These are phyloP conservation scores for Staurois parvus DNA, from an alignment of 2,797 vertebrate species.

Conservation along the genomic window DNA sequence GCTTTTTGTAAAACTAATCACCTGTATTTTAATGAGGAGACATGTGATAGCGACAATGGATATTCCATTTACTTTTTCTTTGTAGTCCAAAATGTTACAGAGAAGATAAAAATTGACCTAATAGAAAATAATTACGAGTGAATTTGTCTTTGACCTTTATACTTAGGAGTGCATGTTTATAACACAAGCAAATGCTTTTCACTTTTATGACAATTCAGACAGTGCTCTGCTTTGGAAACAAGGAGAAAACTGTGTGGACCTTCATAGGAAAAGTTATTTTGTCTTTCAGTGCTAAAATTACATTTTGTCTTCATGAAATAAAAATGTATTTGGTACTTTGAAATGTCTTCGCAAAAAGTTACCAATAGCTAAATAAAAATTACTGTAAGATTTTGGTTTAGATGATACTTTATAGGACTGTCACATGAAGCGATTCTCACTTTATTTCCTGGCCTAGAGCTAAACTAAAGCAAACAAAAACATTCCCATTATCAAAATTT, in stretches of 20 bases:
- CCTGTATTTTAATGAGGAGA: slow-evolving; percentile 68
- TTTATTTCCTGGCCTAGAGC: background rate
- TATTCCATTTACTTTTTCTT: slow-evolving; percentile 72
- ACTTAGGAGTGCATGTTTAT: slow-evolving; percentile 72
- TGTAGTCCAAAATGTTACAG: slow-evolving; percentile 73
- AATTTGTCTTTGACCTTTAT: slow-evolving; percentile 79
- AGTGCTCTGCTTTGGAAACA: slow-evolving; percentile 52
- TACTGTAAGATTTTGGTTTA: background rate
- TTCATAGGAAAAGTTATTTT: background rate
- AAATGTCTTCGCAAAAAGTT: no score
- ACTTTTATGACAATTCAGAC: slow-evolving; percentile 73
- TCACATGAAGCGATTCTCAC: background rate
- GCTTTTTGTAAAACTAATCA: slow-evolving; percentile 70
- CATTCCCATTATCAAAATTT: no score
- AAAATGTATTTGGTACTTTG: background rate
- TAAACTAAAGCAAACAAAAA: no score
- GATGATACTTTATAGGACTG: background rate
- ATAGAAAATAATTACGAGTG: slow-evolving; percentile 79
- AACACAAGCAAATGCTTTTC: slow-evolving; percentile 73
- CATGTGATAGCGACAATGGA: slow-evolving; percentile 52
- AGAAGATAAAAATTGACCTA: slow-evolving; percentile 77
- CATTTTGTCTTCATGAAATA: slow-evolving; percentile 53
- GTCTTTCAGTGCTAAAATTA: slow-evolving; percentile 66
- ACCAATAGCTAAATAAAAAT: no score
- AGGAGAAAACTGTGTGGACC: background rate